Evolutionary conservation across 2,797 vertebrate species (phyloP), one percentile per base, ranked within the genome.

Genomic region (Aythya fuligula): DNA sequence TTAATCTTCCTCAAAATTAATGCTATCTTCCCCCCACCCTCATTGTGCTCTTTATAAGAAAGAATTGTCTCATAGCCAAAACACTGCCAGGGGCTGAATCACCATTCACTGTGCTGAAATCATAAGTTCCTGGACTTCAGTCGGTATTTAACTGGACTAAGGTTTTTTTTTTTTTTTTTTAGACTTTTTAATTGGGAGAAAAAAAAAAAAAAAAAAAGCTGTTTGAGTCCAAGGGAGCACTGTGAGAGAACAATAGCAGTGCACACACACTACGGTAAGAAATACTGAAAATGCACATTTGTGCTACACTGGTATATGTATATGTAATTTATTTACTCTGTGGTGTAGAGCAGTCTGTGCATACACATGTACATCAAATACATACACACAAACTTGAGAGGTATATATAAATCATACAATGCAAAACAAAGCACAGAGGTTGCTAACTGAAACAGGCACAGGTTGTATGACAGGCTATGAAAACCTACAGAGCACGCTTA

Each of bases 51-150:
- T 97, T 95, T 97, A 91, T 94, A 97, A 94, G 81, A 45, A 95
- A 91, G 97, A 97, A 98, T 97, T 94, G 93, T 85, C 94, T 79
- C 92, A 89, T 87, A 94, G 95, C 94, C 95, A 96, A 96, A 94
- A 94, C 73, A 88, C 67, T 97, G 96, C 95, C 95, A 97, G 92
- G 62, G 84, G 96, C 84, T 96, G 96, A 98, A 95, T 96, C 95
- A 97, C 91, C 87, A 95, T 95, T 95, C 95, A 91, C 91, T 91
- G 92, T 93, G 87, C 72, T 94, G 95, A 97, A 97, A 97, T 92
- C 2, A 5, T 97, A 94, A 94, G 82, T 91, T 96, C 90, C 90
- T 95, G 71, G 71, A 85, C 74, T 93, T 92, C 84, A 96, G 88
- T 66, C 69, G 41, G 47, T 94, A 95, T 96, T 92, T 89, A 74